Conservation (phyloP, 2,113 vertebrate species). For the Gulo gulo region DNA sequence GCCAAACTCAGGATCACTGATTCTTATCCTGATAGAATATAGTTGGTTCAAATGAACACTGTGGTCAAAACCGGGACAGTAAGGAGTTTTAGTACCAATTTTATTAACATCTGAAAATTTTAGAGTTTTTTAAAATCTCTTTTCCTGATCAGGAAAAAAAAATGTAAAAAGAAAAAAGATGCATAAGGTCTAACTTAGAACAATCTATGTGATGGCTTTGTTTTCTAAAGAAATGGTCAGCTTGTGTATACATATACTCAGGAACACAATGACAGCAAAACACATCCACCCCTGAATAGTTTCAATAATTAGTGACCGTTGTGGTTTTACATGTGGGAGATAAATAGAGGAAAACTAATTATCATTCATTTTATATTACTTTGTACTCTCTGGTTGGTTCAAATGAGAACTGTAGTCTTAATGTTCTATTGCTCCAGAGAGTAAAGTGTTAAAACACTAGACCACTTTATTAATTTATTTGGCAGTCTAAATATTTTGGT, state of each 20-base stretch:
- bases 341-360: neutral
- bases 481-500: neutral
- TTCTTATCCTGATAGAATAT: neutral
- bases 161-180: neutral
- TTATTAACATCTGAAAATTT: neutral
- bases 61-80: neutral
- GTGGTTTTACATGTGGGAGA: neutral
- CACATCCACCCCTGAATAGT: neutral
- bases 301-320: neutral
- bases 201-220: neutral
- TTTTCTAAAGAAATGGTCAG: neutral
- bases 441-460: neutral
- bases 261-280: neutral
- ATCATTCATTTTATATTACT: neutral
- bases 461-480: neutral
- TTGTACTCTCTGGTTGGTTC: neutral
- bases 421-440: neutral
- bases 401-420: neutral
- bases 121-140: neutral
- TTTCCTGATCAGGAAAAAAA: neutral
- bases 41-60: neutral
- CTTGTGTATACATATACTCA: neutral
- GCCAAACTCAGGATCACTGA: neutral
- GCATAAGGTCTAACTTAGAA: neutral
- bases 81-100: neutral